A percentile compares a stretch with the other conserved stretches of the same genome.
phyloP scores from a whole-genome alignment of 2,797 vertebrate genomes.

The Oryzias sinensis region DNA sequence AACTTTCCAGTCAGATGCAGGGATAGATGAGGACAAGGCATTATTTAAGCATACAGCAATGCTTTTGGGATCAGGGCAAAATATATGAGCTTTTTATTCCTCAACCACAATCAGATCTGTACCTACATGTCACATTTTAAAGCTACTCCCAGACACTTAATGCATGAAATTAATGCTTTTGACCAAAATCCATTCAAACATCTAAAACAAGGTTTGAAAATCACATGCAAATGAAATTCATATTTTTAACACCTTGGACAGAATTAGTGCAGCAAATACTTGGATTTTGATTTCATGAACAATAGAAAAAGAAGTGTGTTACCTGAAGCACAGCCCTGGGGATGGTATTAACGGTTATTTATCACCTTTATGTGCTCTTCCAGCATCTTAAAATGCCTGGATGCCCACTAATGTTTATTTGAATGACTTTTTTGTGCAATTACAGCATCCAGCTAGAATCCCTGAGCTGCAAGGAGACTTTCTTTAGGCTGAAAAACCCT shows the following conservation, averaged over 20 bases:
- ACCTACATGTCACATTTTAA: conserved; percentile 37
- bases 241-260: conserved; percentile 25
- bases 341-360: conserved; percentile 23
- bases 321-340: conserved; percentile 27
- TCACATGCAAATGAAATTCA: conserved; percentile 56
- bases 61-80: no score
- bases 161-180: conserved; percentile 20
- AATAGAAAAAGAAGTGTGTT: conserved; percentile 23
- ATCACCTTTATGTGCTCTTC: conserved; percentile 35
- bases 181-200: conserved; percentile 38
- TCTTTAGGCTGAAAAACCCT: conserved; percentile 42
- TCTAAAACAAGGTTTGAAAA: conserved; percentile 4
- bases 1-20: conserved; percentile 54
- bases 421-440: conserved; percentile 36
- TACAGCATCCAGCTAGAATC: conserved; percentile 30
- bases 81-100: no score
- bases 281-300: conserved; percentile 20
- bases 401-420: conserved; percentile 47
- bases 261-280: conserved; percentile 37
- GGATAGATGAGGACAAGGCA: conserved; percentile 30
- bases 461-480: conserved; percentile 20
- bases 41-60: conserved; percentile 32
- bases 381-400: conserved; percentile 36
- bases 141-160: conserved; percentile 52
- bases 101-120: conserved; percentile 14